Conservation (phyloP, 2,888 invertebrate species). For the Petrophora chlorosata region DNA sequence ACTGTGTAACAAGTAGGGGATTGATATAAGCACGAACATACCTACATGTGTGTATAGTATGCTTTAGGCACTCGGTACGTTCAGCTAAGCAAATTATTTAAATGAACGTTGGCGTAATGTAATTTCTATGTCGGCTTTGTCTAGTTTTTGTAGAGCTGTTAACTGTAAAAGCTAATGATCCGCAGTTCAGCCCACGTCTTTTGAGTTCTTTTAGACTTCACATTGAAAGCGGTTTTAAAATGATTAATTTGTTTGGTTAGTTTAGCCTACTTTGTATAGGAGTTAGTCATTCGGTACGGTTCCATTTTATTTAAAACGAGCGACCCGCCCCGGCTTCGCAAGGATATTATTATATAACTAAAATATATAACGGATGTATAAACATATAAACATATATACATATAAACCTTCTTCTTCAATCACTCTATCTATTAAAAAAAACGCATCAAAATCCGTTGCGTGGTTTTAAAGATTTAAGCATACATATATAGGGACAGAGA, state of each 20-base stretch:
- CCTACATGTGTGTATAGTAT: not conserved
- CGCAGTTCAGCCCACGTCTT: constrained; percentile 19
- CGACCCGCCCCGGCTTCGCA: too few relatives aligned
- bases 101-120: constrained; percentile 27
- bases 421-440: too few relatives aligned
- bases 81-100: constrained; percentile 27
- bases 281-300: not conserved
- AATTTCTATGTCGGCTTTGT: constrained; percentile 29
- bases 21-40: too few relatives aligned
- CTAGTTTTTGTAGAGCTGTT: constrained; percentile 32
- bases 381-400: too few relatives aligned
- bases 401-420: too few relatives aligned
- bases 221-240: constrained; percentile 16
- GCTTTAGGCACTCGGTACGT: not conserved
- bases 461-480: too few relatives aligned
- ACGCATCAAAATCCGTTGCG: too few relatives aligned
- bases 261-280: constrained; percentile 9
- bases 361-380: too few relatives aligned
- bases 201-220: constrained; percentile 17
- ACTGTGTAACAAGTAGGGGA: constrained; percentile 12
- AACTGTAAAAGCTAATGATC: constrained; percentile 34
- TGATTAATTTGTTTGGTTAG: constrained; percentile 11
- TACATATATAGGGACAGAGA: too few relatives aligned
- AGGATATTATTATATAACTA: too few relatives aligned
- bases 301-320: too few relatives aligned